Conservation (phyloP, 2,113 vertebrate species). For the Sciurus niger region DNA sequence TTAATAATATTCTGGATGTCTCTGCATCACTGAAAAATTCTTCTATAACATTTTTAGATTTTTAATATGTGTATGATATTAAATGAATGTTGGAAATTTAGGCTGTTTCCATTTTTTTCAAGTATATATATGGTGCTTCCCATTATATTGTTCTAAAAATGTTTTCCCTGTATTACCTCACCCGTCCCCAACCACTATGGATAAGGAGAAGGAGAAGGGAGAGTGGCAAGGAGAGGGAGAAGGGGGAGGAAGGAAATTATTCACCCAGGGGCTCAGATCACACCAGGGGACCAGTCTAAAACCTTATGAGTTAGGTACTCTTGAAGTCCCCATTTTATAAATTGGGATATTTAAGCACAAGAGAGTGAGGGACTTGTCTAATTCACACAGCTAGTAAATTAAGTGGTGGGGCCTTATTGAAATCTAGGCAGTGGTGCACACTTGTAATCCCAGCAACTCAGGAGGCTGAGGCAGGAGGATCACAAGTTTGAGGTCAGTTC, state of each 20-base stretch:
- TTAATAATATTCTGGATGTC: background rate
- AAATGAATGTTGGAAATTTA: background rate
- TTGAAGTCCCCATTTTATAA: background rate
- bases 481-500: too few relatives aligned
- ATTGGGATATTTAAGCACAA: background rate
- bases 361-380: background rate
- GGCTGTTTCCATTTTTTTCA: background rate
- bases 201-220: too few relatives aligned
- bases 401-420: background rate
- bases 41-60: slow-evolving; percentile 3
- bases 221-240: too few relatives aligned
- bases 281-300: background rate
- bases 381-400: background rate
- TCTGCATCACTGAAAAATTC: background rate
- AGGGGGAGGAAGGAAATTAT: too few relatives aligned
- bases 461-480: too few relatives aligned
- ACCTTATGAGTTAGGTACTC: background rate
- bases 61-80: background rate
- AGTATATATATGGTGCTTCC: background rate
- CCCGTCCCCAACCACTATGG: too few relatives aligned
- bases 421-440: background rate
- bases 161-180: background rate
- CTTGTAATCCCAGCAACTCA: background rate
- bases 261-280: background rate
- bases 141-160: background rate